Base-by-base conservation (phyloP, 2,797 vertebrate genomes). In the Eulemur coronatus region DNA sequence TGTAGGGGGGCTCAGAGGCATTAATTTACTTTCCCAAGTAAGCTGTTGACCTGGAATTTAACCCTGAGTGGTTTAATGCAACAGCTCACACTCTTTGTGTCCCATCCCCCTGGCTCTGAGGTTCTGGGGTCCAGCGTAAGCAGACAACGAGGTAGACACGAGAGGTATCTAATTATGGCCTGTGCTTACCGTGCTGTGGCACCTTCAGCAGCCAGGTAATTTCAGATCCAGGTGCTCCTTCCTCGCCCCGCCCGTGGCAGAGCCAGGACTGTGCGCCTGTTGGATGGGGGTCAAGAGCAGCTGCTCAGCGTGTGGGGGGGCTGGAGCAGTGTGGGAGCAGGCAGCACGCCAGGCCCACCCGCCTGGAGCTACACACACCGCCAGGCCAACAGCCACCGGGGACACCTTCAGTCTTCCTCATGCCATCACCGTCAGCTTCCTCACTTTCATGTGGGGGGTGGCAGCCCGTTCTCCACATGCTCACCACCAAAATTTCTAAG, bases 301-400 rank as follows among this genome's bases (percentile, higher is more conserved):
- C 28, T 22, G 20, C n/a, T 26, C 9, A 43, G 61, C 17, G 22
- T 26, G 3, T 10, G 12, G 3, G 15, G 55, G 55, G 15, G 35
- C 15, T 3, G 26, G 59, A 65, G n/a, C 38, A n/a, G 30, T 26
- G 18, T 65, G 26, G 52, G 26, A 18, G 30, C 2, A 41, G 55
- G 73, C 22, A 35, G 73, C 22, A 9, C 1, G 5, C 33, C 35
- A 5, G 63, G 3, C 15, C 81, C n/a, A 8, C 0, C 2, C 26
- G 28, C 61, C 12, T 24, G 22, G 69, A 63, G 20, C 38, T 50
- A 20, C 6, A n/a, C 2, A 0, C 0, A 0, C 14, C 35, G 24
- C 17, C 69, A n/a, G 5, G 35, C 33, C 18, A 14, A 30, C 10
- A 7, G 48, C 41, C 65, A 9, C 43, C 4, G 0, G 18, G 1